Conservation (phyloP, 2,888 invertebrate species). For the Andrena bucephala region DNA sequence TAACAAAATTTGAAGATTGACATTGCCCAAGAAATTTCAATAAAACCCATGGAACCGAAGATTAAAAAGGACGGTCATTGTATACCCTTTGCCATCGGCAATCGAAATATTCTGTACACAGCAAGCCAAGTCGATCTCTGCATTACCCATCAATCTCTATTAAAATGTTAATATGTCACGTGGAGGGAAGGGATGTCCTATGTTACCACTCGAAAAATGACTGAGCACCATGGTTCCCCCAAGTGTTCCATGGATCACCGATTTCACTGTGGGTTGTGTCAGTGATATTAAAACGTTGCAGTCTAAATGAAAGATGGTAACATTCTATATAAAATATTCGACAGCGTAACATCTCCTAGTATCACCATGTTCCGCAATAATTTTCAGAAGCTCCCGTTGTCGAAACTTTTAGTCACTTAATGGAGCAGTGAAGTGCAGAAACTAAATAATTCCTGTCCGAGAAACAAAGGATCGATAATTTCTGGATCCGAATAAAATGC, state of each 20-base stretch:
- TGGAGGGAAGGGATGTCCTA: not conserved
- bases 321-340: too few relatives aligned
- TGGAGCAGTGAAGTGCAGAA: not conserved
- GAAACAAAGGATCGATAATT: slow-evolving; percentile 3
- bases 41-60: not conserved
- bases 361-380: too few relatives aligned
- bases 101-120: not conserved
- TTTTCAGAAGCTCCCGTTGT: too few relatives aligned
- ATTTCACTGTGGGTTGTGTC: slow-evolving; percentile 34
- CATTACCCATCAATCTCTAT: not conserved
- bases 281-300: slow-evolving; percentile 33
- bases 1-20: too few relatives aligned
- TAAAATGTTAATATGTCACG: not conserved
- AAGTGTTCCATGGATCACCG: slow-evolving; percentile 40
- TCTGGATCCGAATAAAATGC: slow-evolving; percentile 18
- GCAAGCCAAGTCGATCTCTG: not conserved
- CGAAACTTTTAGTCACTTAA: not conserved
- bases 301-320: not conserved
- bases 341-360: too few relatives aligned
- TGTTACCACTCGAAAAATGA: slow-evolving; percentile 11
- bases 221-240: slow-evolving; percentile 21
- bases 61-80: not conserved
- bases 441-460: not conserved
- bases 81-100: not conserved
- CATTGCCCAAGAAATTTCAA: too few relatives aligned